These are phyloP conservation scores for Lanius ludovicianus DNA, from an alignment of 2,113 vertebrate species.

Conservation along the genomic window DNA sequence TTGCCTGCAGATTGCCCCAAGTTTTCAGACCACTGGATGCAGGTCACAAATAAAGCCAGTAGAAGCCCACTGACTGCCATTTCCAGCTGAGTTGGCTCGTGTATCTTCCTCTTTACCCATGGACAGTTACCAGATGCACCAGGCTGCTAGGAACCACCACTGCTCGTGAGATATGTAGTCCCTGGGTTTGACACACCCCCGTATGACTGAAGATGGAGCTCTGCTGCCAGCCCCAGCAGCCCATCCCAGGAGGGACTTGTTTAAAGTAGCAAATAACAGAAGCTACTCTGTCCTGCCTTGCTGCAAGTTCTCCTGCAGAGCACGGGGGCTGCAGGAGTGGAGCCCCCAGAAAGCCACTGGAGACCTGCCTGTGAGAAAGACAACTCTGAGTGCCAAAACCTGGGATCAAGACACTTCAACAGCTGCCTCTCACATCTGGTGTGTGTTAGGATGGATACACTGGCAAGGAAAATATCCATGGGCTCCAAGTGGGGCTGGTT, in stretches of 20 bases:
- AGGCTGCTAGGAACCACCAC: background rate
- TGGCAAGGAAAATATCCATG: conserved; percentile 36
- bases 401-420: conserved; percentile 53
- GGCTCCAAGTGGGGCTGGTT: conserved; percentile 22
- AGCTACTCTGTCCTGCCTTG: background rate
- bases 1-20: background rate
- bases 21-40: background rate
- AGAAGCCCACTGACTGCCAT: background rate
- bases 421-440: conserved; percentile 61
- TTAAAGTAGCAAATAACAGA: background rate
- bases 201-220: background rate
- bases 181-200: background rate
- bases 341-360: background rate
- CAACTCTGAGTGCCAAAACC: conserved; percentile 10
- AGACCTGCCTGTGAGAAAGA: background rate
- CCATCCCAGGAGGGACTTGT: background rate
- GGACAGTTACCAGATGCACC: background rate
- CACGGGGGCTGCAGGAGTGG: background rate
- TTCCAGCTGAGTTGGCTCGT: background rate
- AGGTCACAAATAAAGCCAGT: background rate
- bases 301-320: background rate
- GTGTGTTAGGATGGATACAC: conserved; percentile 33
- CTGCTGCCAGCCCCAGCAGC: background rate
- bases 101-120: background rate
- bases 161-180: background rate